Evolutionary conservation across 2,888 invertebrate species (phyloP), one percentile per base, ranked within the genome.

Genomic region (Chelonus formosanus): DNA sequence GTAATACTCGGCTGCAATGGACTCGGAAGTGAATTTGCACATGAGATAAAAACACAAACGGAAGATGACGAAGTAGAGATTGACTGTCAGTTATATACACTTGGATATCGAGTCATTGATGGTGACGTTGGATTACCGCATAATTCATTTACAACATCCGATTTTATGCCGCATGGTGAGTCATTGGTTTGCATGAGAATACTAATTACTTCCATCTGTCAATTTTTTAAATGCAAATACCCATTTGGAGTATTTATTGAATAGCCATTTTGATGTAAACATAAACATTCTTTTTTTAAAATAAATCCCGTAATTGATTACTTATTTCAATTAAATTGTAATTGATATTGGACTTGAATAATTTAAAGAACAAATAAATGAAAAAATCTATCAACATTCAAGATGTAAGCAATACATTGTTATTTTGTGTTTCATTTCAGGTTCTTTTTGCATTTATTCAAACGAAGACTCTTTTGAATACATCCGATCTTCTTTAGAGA

Each of bases 391-490:
- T 20, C 20, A 20, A 2, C 20, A 20, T 20, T 20, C 20, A 20
- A 20, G 20, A 20, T 20, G 20, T 2, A 20, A 20, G 20, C 20
- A 20, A 20, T 20, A 20, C 20, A 54, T 53, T 35, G 4, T 54
- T 35, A 10, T 62, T 31, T 5, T 62, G 8, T 57, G n/a, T 32
- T 57, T 64, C 3, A 36, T 78, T 75, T 4, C 78, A 92, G 91
- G 92, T 60, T 90, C 93, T 76, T 93, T 93, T 84, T 94, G 94
- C 84, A 92, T 94, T 32, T 98, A 94, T 84, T 94, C 95, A 77
- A 95, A 96, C 78, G 92, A 93, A 75, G 93, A 94, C 78, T 93
- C 96, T 0, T 93, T 97, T 78, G 96, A 97, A 80, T 97, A 95
- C 82, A 91, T 98, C 59, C 89, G 95, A 74, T 93, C 93, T 67